A percentile compares a stretch with the other conserved stretches of the same genome.
phyloP scores from a whole-genome alignment of 2,888 invertebrate genomes.

The Drosophila nr. perissopoda region DNA sequence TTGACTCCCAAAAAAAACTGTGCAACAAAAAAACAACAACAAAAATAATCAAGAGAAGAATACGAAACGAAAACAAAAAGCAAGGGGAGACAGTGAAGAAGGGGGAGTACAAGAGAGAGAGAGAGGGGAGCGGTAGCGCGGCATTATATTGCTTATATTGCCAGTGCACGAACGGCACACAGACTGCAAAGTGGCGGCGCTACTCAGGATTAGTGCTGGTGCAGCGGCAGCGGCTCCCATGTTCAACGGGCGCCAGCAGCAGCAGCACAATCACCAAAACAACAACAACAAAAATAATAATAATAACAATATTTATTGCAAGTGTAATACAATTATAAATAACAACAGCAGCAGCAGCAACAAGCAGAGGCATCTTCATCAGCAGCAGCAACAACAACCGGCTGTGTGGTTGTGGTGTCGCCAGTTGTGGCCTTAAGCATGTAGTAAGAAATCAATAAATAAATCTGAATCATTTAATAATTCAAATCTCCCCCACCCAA shows the following conservation, averaged over 20 bases:
- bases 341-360: slow-evolving; percentile 27
- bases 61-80: slow-evolving; percentile 25
- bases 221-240: slow-evolving; percentile 79
- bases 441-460: slow-evolving; percentile 69
- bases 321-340: slow-evolving; percentile 14
- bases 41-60: slow-evolving; percentile 53
- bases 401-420: slow-evolving; percentile 75
- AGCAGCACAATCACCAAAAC: slow-evolving; percentile 60
- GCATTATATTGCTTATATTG: slow-evolving; percentile 65
- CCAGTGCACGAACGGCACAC: slow-evolving; percentile 64
- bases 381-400: slow-evolving; percentile 67
- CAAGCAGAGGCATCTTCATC: slow-evolving; percentile 42
- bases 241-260: slow-evolving; percentile 71
- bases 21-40: slow-evolving; percentile 48
- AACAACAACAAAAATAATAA: slow-evolving; percentile 32
- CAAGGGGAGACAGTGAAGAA: slow-evolving; percentile 26
- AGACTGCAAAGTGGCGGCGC: slow-evolving; percentile 81
- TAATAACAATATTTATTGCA: slow-evolving; percentile 17
- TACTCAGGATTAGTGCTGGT: slow-evolving; percentile 75
- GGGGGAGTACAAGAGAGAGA: slow-evolving; percentile 3
- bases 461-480: slow-evolving; percentile 27
- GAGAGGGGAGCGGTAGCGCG: slow-evolving; percentile 42
- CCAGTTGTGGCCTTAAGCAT: slow-evolving; percentile 83
- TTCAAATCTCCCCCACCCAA: background rate
- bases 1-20: slow-evolving; percentile 23